Evolutionary conservation across 2,113 vertebrate genomes (phyloP).

Genomic region (Carassius carassius): DNA sequence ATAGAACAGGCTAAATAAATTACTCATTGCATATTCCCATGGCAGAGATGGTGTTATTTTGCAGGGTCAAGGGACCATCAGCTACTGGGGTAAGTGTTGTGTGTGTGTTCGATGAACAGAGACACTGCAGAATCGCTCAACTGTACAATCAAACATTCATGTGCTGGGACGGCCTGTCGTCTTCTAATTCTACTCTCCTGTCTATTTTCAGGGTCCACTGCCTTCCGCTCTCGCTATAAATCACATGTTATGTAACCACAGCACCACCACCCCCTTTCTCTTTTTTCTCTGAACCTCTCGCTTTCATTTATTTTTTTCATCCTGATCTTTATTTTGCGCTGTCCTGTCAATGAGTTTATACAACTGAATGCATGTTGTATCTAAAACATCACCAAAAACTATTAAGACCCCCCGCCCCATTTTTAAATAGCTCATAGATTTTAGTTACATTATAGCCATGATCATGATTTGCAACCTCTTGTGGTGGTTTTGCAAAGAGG

Average conservation of each 20-base stretch:
- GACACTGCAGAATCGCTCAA: slow-evolving; percentile 47
- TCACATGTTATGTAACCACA: slow-evolving; percentile 74
- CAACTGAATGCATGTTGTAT: not conserved
- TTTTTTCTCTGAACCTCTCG: slow-evolving; percentile 27
- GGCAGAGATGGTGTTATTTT: slow-evolving; percentile 19
- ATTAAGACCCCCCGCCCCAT: not conserved
- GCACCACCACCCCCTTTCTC: slow-evolving; percentile 19
- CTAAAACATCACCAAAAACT: not conserved
- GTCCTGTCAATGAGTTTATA: not conserved
- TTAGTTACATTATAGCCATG: too few species aligned
- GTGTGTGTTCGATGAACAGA: slow-evolving; percentile 46
- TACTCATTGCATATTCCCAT: slow-evolving; percentile 7
- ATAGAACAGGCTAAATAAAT: not conserved
- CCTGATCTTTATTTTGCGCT: not conserved
- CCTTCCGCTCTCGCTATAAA: slow-evolving; percentile 70
- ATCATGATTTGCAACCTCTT: too few species aligned
- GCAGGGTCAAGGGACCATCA: slow-evolving; percentile 15
- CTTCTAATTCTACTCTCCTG: slow-evolving; percentile 67
- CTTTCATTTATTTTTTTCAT: slow-evolving; percentile 15
- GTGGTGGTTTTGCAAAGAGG: too few species aligned
- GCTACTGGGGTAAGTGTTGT: slow-evolving; percentile 26
- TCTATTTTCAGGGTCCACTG: slow-evolving; percentile 75
- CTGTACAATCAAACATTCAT: slow-evolving; percentile 77
- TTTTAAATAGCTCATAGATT: too few species aligned
- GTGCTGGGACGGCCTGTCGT: slow-evolving; percentile 35